A percentile compares a stretch with the other conserved stretches of the same genome.
These are phyloP conservation scores for Carabus problematicus DNA, from an alignment of 2,888 invertebrate species.

Conservation along the genomic window DNA sequence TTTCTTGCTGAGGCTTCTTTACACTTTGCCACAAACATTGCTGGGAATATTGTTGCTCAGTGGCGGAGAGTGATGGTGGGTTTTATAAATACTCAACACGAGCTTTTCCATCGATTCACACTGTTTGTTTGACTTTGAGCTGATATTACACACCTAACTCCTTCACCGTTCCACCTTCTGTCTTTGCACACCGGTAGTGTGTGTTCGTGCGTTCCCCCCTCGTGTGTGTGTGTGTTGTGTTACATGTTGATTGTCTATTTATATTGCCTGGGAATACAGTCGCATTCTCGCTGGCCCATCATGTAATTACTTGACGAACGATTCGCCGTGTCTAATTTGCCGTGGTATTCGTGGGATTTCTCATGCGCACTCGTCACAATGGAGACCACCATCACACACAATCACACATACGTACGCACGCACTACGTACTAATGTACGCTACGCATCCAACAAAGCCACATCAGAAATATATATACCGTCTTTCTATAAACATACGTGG, in stretches of 20 bases:
- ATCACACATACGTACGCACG: conserved; percentile 15
- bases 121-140: no score
- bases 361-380: conserved; percentile 37
- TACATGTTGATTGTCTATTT: conserved; percentile 42
- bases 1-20: not conserved
- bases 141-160: no score
- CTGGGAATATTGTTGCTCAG: not conserved
- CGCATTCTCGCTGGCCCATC: conserved; percentile 41
- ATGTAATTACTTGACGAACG: conserved; percentile 42
- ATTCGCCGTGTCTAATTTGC: conserved; percentile 43
- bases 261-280: conserved; percentile 43
- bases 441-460: conserved; percentile 43
- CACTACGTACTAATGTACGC: conserved; percentile 16
- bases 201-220: no score
- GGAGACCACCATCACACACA: conserved; percentile 35
- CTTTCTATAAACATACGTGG: conserved; percentile 1
- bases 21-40: not conserved
- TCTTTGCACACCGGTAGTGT: no score
- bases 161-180: no score
- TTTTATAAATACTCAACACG: no score
- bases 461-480: conserved; percentile 20
- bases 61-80: not conserved
- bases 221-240: conserved; percentile 29
- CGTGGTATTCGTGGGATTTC: conserved; percentile 41
- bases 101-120: no score